Conservation (phyloP, 30 jellyfish, hydroid and myxozoan genomes). For the Cassiopea andromeda region DNA sequence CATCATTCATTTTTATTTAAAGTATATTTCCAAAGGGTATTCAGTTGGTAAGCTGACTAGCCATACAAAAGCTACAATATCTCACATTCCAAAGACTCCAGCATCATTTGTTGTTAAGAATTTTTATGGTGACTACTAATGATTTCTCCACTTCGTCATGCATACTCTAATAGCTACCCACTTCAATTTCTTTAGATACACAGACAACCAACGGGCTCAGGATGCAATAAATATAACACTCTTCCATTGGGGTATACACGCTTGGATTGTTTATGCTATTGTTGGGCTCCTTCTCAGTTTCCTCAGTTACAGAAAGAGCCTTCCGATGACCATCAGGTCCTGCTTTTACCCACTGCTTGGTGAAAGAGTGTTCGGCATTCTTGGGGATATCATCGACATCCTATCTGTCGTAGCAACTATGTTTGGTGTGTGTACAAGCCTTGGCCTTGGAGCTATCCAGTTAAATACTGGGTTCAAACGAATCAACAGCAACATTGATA, state of each 20-base stretch:
- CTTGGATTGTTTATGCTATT: background rate
- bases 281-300: background rate
- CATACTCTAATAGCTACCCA: too few relatives aligned
- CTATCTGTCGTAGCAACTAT: background rate
- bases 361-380: background rate
- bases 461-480: background rate
- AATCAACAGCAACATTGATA: background rate
- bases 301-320: background rate
- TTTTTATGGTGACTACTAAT: too few relatives aligned
- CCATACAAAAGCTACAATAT: too few relatives aligned
- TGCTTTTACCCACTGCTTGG: background rate
- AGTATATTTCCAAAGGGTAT: too few relatives aligned
- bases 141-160: too few relatives aligned
- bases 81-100: too few relatives aligned
- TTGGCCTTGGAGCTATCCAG: background rate
- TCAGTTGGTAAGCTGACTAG: too few relatives aligned
- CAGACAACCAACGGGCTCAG: background rate
- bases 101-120: too few relatives aligned
- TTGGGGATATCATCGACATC: background rate
- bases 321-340: background rate
- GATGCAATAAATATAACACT: background rate
- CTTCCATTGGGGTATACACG: background rate
- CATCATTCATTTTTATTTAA: too few relatives aligned
- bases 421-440: background rate
- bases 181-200: too few relatives aligned